Base-by-base conservation (phyloP, 2,797 vertebrate genomes). In the Limosa lapponica region DNA sequence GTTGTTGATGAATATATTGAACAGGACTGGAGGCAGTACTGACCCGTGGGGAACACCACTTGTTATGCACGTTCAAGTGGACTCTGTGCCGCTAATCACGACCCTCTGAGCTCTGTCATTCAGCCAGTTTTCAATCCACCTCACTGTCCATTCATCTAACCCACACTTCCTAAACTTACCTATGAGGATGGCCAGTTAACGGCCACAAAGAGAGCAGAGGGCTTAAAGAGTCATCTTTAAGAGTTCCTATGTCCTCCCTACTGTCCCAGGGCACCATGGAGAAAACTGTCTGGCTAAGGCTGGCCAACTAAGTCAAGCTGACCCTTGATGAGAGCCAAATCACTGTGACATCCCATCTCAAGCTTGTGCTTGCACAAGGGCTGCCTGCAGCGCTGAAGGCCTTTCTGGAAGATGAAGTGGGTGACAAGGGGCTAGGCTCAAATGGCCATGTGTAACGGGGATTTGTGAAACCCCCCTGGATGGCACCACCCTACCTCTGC, bases 401-500 rank as follows among this genome's bases (percentile, higher is more conserved):
- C 32, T 25, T 90, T 78, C 48, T 55, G 49, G 66, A 91, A 32
- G 44, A 48, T 27, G 13, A 71, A 41, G n/a, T 19, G 19, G 23
- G 73, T 72, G 37, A 59, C 19, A 51, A 48, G 5, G 16, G 52
- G 39, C 28, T 82, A 57, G 34, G 43, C 19, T 62, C 39, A 74
- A 34, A 54, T 17, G 30, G 52, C 39, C 27, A 43, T 1, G 13
- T 0, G 0, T 8, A 52, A 77, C 1, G 5, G 51, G 59, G 37
- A 22, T 34, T 77, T 62, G 36, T 62, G 67, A 81, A 77, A 65
- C 37, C 2, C 17, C 17, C 18, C 48, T 58, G n/a, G 27, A 30
- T 27, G 17, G 59, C 15, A 84, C 36, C 30, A 58, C 7, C 13
- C 17, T 15, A n/a, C 18, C 51, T 81, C 48, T 37, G 36, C 2